A percentile compares a stretch with the other conserved stretches of the same genome.
These are phyloP conservation scores for Thomomys bottae DNA, from an alignment of 2,113 vertebrate species.

Conservation along the genomic window DNA sequence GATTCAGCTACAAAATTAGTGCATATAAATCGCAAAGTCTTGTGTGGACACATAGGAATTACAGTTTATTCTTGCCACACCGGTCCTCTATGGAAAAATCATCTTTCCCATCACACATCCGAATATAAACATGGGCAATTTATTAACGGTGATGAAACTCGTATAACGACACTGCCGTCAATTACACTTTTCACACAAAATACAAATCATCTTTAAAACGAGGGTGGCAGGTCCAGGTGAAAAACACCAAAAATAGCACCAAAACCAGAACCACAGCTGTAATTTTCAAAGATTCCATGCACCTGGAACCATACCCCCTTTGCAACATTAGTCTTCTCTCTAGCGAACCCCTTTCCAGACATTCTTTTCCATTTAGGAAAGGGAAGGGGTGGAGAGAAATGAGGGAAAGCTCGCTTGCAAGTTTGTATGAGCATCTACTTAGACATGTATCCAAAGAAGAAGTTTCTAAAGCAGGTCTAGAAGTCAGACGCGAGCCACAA, in stretches of 20 bases:
- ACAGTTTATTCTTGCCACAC: slow-evolving; percentile 55
- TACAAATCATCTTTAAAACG: slow-evolving; percentile 34
- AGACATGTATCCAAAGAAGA: background rate
- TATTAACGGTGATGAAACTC: slow-evolving; percentile 30
- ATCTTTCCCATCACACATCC: slow-evolving; percentile 41
- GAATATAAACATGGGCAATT: slow-evolving; percentile 56
- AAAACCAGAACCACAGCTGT: slow-evolving; percentile 6
- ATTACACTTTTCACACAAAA: background rate
- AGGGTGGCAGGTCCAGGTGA: background rate
- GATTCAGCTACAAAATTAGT: slow-evolving; percentile 74
- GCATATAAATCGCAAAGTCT: slow-evolving; percentile 69
- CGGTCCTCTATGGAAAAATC: slow-evolving; percentile 12
- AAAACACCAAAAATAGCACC: background rate
- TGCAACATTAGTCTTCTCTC: background rate
- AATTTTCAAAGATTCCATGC: background rate
- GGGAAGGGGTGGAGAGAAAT: background rate
- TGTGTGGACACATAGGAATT: slow-evolving; percentile 58
- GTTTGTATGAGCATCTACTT: slow-evolving; percentile 27
- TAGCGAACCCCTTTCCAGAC: background rate
- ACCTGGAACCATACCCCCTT: slow-evolving; percentile 51
- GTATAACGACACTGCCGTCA: slow-evolving; percentile 16
- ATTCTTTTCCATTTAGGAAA: slow-evolving; percentile 51
- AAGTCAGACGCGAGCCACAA: slow-evolving; percentile 17
- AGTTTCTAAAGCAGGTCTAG: slow-evolving; percentile 23
- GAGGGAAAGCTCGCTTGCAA: slow-evolving; percentile 32